These are phyloP conservation scores for Drosophila paulistorum DNA, from an alignment of 1,140 invertebrate species.

Conservation along the genomic window DNA sequence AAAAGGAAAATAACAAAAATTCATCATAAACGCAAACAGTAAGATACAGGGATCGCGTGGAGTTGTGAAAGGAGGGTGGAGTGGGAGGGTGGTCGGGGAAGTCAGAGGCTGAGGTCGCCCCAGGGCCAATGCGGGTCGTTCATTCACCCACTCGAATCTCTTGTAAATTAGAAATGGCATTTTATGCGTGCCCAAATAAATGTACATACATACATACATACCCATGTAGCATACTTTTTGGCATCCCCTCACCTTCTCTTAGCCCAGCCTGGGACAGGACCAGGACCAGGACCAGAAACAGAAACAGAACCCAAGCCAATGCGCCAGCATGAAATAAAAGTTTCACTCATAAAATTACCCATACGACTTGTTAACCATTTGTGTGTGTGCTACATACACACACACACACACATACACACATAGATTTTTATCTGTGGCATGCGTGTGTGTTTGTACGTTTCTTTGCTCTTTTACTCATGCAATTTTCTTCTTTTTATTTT, in stretches of 20 bases:
- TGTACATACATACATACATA: conserved; percentile 31
- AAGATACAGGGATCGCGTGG: not conserved
- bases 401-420: conserved; percentile 31
- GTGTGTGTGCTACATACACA: conserved; percentile 31
- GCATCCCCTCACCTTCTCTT: not conserved
- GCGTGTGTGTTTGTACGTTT: not conserved
- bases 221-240: conserved; percentile 44
- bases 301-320: not conserved
- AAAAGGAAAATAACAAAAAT: conserved; percentile 56
- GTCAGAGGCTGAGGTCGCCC: not conserved
- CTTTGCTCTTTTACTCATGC: conserved; percentile 26
- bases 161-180: conserved; percentile 74
- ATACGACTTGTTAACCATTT: conserved; percentile 77
- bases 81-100: not conserved
- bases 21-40: conserved; percentile 50
- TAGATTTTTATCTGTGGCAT: conserved; percentile 36
- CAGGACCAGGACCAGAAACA: not conserved
- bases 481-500: conserved; percentile 13
- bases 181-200: conserved; percentile 76
- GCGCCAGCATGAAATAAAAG: conserved; percentile 47
- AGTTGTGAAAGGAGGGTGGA: not conserved
- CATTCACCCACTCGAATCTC: conserved; percentile 37
- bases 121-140: conserved; percentile 7
- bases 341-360: conserved; percentile 67
- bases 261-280: not conserved